Conservation (phyloP, 1,140 invertebrate species). For the Drosophila orena region DNA sequence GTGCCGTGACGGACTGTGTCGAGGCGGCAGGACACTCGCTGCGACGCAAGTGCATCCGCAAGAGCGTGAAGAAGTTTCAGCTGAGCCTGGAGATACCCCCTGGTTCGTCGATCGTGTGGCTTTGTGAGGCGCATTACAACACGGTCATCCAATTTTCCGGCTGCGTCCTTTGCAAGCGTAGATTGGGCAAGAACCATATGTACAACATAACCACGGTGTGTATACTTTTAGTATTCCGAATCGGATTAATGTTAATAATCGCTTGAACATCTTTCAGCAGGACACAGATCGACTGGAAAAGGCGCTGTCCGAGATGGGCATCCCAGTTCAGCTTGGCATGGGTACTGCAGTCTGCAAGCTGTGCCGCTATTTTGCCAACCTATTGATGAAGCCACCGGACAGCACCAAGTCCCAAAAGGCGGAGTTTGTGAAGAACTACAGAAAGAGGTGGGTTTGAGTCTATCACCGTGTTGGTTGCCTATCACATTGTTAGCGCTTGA, state of each 20-base stretch:
- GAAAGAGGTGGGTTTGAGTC: constrained; percentile 86
- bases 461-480: neutral
- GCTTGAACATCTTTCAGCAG: constrained; percentile 50
- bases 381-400: constrained; percentile 88
- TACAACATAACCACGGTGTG: constrained; percentile 87
- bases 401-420: constrained; percentile 86
- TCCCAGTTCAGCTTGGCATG: constrained; percentile 88
- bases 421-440: constrained; percentile 88
- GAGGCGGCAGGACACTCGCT: constrained; percentile 89
- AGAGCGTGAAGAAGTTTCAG: constrained; percentile 89
- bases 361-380: constrained; percentile 90
- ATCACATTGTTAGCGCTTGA: neutral
- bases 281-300: constrained; percentile 89
- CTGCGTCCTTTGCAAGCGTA: constrained; percentile 90
- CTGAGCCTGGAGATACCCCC: constrained; percentile 76
- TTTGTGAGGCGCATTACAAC: constrained; percentile 88
- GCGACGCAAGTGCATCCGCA: constrained; percentile 91
- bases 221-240: neutral
- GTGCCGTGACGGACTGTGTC: constrained; percentile 88
- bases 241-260: neutral
- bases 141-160: constrained; percentile 89
- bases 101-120: constrained; percentile 85
- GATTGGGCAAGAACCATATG: constrained; percentile 90
- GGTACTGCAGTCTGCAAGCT: constrained; percentile 91
- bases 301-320: constrained; percentile 87